phyloP scores from a whole-genome alignment of 2,113 vertebrate species.

The Arvicanthis niloticus region DNA sequence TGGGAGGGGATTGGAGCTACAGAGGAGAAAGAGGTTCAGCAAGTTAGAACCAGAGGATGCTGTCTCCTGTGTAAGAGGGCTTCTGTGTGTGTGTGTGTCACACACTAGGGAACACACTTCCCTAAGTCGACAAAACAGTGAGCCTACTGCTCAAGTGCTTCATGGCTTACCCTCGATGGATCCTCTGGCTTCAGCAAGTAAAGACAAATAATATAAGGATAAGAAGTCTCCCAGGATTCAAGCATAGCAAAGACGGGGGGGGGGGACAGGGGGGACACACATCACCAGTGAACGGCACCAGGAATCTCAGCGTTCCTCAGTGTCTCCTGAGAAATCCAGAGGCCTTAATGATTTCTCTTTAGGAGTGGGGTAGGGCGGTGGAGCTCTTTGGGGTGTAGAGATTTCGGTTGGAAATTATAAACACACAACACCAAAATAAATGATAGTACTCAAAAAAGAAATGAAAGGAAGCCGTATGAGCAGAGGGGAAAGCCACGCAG shows the following conservation, averaged over 20 bases:
- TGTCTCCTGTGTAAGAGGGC: background rate
- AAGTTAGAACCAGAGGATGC: background rate
- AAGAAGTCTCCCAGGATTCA: background rate
- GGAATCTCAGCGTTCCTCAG: background rate
- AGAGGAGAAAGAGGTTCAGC: background rate
- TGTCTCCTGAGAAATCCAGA: background rate
- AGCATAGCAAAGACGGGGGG: background rate
- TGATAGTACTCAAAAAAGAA: background rate
- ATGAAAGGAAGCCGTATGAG: background rate
- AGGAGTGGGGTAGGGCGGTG: background rate
- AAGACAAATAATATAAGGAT: background rate
- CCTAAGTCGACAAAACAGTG: background rate
- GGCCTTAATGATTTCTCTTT: background rate
- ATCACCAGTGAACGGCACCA: background rate
- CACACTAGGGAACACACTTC: background rate
- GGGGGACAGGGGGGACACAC: too few species aligned
- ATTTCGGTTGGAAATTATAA: conserved; percentile 48
- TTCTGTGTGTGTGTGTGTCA: background rate
- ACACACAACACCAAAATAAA: background rate
- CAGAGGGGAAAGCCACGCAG: background rate
- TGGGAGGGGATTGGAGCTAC: background rate
- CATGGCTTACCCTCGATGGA: background rate
- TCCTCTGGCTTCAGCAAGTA: background rate
- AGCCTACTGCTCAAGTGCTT: background rate
- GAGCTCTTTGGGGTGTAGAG: background rate